Conservation (phyloP, 2,888 invertebrate species). For the Acanthosepion esculentum region DNA sequence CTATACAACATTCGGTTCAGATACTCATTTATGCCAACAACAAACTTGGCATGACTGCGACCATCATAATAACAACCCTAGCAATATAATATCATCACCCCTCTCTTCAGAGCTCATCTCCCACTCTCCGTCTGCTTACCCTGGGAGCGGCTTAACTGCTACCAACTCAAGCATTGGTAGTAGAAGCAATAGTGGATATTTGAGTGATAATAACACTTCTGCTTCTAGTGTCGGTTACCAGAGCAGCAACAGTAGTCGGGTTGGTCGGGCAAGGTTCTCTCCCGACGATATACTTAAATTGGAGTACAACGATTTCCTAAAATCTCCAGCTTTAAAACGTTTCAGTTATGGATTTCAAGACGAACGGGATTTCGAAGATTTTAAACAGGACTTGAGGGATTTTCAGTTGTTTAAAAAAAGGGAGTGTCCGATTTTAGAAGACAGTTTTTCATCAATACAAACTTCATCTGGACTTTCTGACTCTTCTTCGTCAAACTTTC, state of each 20-base stretch:
- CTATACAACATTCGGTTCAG: not conserved
- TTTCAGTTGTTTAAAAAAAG: conserved; percentile 55
- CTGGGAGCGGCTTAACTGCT: not conserved
- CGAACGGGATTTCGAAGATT: conserved; percentile 69
- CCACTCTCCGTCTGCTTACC: not conserved
- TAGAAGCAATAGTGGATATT: not conserved
- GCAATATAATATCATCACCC: not conserved
- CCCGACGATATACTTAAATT: conserved; percentile 55
- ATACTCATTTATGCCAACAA: not conserved
- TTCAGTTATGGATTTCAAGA: conserved; percentile 64
- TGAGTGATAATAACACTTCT: not conserved
- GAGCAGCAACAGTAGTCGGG: not conserved
- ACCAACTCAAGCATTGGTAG: not conserved
- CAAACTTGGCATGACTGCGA: not conserved
- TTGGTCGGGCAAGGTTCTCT: conserved; percentile 43
- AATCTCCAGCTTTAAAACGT: conserved; percentile 58
- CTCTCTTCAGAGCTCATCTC: not conserved
- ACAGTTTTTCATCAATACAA: not conserved
- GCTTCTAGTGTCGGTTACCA: conserved; percentile 5
- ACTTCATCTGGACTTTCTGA: not conserved
- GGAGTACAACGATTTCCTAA: conserved; percentile 57
- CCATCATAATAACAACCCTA: not conserved
- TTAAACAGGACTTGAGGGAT: conserved; percentile 65
- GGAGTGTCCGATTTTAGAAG: not conserved
- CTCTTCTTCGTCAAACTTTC: not conserved